Base-by-base conservation (phyloP, 2,113 vertebrate genomes). In the Pomatostomus ruficeps region DNA sequence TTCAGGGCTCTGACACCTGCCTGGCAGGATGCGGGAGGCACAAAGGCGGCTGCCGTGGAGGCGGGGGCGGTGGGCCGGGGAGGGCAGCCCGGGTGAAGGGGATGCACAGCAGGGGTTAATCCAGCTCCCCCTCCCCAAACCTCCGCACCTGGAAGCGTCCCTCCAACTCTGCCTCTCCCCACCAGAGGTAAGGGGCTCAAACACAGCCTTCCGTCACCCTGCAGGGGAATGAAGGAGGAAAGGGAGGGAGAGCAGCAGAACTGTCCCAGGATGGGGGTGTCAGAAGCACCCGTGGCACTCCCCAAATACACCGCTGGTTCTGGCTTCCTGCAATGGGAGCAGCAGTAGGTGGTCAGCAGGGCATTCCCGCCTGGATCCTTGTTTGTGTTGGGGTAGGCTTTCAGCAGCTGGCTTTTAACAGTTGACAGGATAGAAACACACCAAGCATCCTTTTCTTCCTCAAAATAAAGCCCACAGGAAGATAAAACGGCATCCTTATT, bases 1-100 rank as follows among this genome's bases (percentile, higher is more conserved):
- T 99, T 98, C 97, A 98, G 98, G 98, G 98, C 97, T 98, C 98
- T 99, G 98, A 99, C 99, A 99, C 99, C 99, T 99, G 99, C 99
- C 99, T 98, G 97, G 98, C 98, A 98, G 98, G 98, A 98, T 98
- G 97, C 98, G 79, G 97, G 97, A 98, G 98, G 98, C 98, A 99
- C 99, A 99, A 99, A 99, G 98, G 97, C 97, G 97, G 98, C 97
- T 85, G 65, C 93, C 58, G 96, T 81, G 97, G 98, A 98, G 97
- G 97, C 97, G 95, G 98, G 97, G 97, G 97, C 98, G 42, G 94
- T 93, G 85, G 82, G 94, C 84, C 89, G 78, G 93, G 93, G 93
- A 85, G 88, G 96, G 95, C 88, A 74, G 91, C 87, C 57, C 76
- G 94, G 91, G 89, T 46, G 95, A 93, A 91, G 92, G 88, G 95